These are phyloP conservation scores for Osmerus eperlanus DNA, from an alignment of 2,113 vertebrate genomes.

Conservation along the genomic window DNA sequence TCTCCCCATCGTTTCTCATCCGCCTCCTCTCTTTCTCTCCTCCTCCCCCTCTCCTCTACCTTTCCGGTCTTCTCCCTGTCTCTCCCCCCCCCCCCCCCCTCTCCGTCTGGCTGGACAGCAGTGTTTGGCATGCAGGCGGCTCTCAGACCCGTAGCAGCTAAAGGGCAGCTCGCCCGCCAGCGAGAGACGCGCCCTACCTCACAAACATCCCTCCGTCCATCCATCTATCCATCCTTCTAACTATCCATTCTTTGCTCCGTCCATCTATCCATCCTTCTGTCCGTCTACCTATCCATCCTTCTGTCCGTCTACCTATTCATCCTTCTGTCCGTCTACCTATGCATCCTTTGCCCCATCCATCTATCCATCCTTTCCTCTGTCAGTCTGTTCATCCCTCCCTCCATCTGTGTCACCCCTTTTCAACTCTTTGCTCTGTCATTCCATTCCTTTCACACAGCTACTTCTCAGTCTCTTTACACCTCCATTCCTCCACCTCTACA, in stretches of 20 bases:
- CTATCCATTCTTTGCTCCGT: conserved; percentile 28
- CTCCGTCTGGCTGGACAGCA: conserved; percentile 54
- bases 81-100: conserved; percentile 5
- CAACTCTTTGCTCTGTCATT: too few relatives aligned
- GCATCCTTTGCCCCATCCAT: conserved; percentile 16
- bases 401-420: conserved; percentile 28
- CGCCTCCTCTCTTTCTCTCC: conserved; percentile 25
- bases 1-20: background rate
- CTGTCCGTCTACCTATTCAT: too few relatives aligned
- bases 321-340: conserved; percentile 52
- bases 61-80: too few relatives aligned
- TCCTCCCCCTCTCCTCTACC: background rate
- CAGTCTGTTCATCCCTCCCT: conserved; percentile 37
- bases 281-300: background rate
- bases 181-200: conserved; percentile 68
- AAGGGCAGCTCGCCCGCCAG: conserved; percentile 72
- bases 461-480: too few relatives aligned
- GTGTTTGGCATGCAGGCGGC: conserved; percentile 73
- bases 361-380: conserved; percentile 20
- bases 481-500: too few relatives aligned
- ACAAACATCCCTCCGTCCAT: conserved; percentile 53
- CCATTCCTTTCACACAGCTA: too few relatives aligned
- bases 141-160: conserved; percentile 68
- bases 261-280: conserved; percentile 1
- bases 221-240: background rate